phyloP scores from a whole-genome alignment of 2,888 invertebrate species.

The Eudiplozoon nipponicum region DNA sequence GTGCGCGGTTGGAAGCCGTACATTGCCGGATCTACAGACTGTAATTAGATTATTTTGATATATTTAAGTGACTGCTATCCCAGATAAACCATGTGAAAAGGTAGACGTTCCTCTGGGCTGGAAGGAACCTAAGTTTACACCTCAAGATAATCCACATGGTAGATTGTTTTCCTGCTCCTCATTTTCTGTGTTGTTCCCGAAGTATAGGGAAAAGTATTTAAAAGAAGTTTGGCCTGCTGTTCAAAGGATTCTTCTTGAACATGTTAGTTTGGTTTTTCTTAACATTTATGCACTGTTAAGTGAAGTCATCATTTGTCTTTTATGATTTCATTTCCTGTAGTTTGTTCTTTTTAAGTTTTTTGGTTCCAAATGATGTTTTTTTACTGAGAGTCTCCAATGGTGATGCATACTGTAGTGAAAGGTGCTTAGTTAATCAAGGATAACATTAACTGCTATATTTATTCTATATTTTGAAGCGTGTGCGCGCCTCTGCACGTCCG shows the following conservation, averaged over 20 bases:
- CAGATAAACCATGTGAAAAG: neutral
- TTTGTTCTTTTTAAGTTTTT: conserved; percentile 1
- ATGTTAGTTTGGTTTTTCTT: conserved; percentile 26
- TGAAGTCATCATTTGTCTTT: neutral
- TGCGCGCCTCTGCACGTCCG: too few species aligned
- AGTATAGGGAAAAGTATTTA: conserved; percentile 74
- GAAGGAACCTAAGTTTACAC: conserved; percentile 40
- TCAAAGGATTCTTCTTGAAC: conserved; percentile 46
- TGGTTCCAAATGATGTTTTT: too few species aligned
- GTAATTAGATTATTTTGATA: neutral
- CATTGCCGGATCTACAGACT: neutral
- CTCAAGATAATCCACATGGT: conserved; percentile 55
- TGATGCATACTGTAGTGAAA: too few species aligned
- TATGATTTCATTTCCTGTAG: neutral
- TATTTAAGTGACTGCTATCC: neutral
- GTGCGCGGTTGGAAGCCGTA: neutral
- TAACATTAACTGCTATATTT: too few species aligned
- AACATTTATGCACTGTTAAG: neutral
- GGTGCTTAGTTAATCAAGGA: too few species aligned
- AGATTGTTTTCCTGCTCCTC: conserved; percentile 54
- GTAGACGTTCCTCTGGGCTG: conserved; percentile 28
- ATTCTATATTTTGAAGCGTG: too few species aligned
- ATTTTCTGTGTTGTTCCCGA: conserved; percentile 78
- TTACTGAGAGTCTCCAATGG: too few species aligned
- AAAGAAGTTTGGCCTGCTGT: conserved; percentile 76